phyloP scores from a whole-genome alignment of 1,140 invertebrate genomes.

The Harpegnathos saltator region DNA sequence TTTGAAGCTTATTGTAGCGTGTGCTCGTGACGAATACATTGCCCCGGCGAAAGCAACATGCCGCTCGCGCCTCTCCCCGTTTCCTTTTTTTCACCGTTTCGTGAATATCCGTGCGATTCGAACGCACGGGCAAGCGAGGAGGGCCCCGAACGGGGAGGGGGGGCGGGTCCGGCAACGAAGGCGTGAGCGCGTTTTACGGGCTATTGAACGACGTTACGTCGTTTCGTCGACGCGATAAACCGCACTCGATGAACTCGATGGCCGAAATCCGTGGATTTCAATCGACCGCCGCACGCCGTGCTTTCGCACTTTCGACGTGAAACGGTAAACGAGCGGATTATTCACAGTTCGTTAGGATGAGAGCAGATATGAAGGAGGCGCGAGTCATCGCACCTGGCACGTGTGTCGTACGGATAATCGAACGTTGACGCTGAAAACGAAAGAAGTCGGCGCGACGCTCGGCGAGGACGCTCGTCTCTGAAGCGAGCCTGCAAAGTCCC shows the following conservation, averaged over 20 bases:
- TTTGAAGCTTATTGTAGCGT: conserved; percentile 47
- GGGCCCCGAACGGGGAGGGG: too few species aligned
- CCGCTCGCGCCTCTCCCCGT: conserved; percentile 43
- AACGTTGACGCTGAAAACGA: not conserved
- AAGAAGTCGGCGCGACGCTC: not conserved
- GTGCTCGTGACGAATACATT: conserved; percentile 59
- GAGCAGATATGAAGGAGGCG: too few species aligned
- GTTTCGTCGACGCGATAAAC: not conserved
- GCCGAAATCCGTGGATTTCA: too few species aligned
- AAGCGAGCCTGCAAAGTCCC: not conserved
- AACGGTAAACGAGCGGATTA: too few species aligned
- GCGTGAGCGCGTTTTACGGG: not conserved
- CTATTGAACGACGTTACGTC: conserved; percentile 31
- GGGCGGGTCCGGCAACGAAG: too few species aligned
- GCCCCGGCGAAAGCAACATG: conserved; percentile 10
- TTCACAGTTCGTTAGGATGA: too few species aligned
- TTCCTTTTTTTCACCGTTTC: conserved; percentile 74
- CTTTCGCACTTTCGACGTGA: too few species aligned
- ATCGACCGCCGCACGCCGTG: too few species aligned
- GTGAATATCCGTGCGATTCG: conserved; percentile 72
- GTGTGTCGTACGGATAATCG: too few species aligned
- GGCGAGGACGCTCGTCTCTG: too few species aligned
- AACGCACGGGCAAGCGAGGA: conserved; percentile 69
- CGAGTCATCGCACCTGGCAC: too few species aligned
- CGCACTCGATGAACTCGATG: too few species aligned